Evolutionary conservation across 2,888 invertebrate species (phyloP).

Genomic region (Agelastica alni): DNA sequence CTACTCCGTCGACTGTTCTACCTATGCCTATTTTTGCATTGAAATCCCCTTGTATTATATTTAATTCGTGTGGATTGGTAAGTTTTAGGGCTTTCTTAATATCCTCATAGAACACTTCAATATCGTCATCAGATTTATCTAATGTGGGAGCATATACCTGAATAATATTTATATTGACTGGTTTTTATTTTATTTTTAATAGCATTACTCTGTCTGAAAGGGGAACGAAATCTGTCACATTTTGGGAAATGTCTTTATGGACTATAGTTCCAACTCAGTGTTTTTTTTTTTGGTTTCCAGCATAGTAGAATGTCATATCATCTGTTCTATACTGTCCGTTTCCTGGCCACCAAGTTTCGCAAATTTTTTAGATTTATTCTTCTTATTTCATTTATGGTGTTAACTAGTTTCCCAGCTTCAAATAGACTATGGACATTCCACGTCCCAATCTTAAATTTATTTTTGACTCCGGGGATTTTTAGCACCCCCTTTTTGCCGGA

Average conservation of each 20-base stretch:
- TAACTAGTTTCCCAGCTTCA: not conserved
- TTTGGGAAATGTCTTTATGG: too few species aligned
- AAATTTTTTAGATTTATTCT: not conserved
- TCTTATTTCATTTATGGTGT: too few species aligned
- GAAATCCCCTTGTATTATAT: conserved; percentile 10
- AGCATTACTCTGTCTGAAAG: conserved; percentile 3
- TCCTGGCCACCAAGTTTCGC: not conserved
- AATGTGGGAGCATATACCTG: conserved; percentile 7
- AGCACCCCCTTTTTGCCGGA: too few species aligned
- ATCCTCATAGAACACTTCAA: too few species aligned
- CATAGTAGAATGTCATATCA: conserved; percentile 6
- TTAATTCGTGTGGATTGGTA: conserved; percentile 4
- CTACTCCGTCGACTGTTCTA: not conserved
- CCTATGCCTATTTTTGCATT: conserved; percentile 13
- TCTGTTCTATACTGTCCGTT: not conserved
- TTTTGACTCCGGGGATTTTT: not conserved
- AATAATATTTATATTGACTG: conserved; percentile 9
- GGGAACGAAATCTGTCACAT: not conserved
- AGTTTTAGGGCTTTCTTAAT: not conserved
- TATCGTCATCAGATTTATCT: conserved; percentile 16
- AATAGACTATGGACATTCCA: too few species aligned
- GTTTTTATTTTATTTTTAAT: not conserved
- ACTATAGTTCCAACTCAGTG: not conserved
- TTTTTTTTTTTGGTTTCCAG: conserved; percentile 6
- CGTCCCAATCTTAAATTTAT: not conserved